Evolutionary conservation across 2,113 vertebrate genomes (phyloP), one percentile per base, ranked within the genome.

Genomic region (Hemiscyllium ocellatum): DNA sequence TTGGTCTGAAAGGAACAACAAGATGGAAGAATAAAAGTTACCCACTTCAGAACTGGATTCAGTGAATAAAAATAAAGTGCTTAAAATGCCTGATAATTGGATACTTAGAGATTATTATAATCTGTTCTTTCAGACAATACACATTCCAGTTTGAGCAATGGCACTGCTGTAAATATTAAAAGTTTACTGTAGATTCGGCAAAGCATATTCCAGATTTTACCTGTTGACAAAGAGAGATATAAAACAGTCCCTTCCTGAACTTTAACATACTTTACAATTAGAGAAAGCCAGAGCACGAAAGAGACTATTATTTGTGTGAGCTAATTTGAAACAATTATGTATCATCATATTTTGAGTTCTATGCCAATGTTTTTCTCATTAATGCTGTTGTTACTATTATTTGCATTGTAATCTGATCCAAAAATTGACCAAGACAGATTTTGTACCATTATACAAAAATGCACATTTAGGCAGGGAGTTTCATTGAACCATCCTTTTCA

Each of bases 61-160:
- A 56, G 13, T 89, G 85, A 26, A 56, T 56, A 29, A 61, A 65
- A 56, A 29, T 33, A n/a, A 56, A 26, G 2, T 87, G 85, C 52
- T 56, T 26, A 90, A 90, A 90, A 90, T 90, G 87, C n/a, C 52
- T 90, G 52, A 61, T 90, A 90, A 90, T 90, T 90, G 29, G 50
- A 61, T 61, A 61, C 87, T 33, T 90, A 4, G 56, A 29, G 10
- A 33, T 56, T 33, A 61, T 90, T 90, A 90, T 33, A 56, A 90
- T 61, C 61, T 90, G 87, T 26, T 29, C 26, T 90, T 90, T 33
- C 87, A 61, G 87, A 90, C 52, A 29, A 33, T 61, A 56, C 15
- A 33, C 8, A 33, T 61, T 90, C 4, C 87, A 56, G n/a, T 90
- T 61, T 61, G 52, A 56, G 33, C 15, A 90, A 90, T 90, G 52